Base-by-base conservation (phyloP, 2,113 vertebrate genomes). In the Grammomys dolichurus region DNA sequence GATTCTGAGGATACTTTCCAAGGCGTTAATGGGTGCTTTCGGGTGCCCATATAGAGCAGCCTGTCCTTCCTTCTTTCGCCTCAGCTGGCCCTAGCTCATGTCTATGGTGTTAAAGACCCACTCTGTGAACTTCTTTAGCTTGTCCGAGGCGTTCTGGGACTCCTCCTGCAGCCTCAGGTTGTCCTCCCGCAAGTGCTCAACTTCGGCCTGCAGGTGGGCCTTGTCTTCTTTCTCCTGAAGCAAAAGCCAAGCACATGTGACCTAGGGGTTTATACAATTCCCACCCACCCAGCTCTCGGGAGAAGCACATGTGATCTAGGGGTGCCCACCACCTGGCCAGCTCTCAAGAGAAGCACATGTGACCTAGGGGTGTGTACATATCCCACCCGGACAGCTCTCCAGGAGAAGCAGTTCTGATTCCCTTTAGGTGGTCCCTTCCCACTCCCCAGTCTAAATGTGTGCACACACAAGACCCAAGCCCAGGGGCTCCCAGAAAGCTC, bases 91-190 rank as follows among this genome's bases (percentile, higher is more conserved):
- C 99, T 98, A 99, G 98, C 99, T 99, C 99, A 99, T 99, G 98
- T 99, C 99, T 58, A 99, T 99, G 95, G 99, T 99, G 98, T 99
- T 99, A 98, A 99, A 99, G 98, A 99, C 99, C 99, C 99, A 99
- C 95, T 99, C 99, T 0, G 99, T 99, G 99, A 99, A 99, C 98
- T 99, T 99, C 98, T 99, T 99, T 95, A 99, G 99, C 98, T 99
- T 99, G 98, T 99, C 99, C 0, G 99, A 99, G 94, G 99, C 99
- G 8, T 99, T 99, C 98, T 99, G 99, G 77, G 99, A 99, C 97
- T 99, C 99, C 98, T 99, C 99, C 95, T 99, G 99, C 95, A 99
- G 99, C 76, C 99, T 98, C 98, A 99, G 98, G 98, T 99, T 99
- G 98, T 99, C 99, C 97, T 99, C 99, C 7, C 99, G 98, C 96